These are phyloP conservation scores for Gymnothorax reevesii DNA, from an alignment of 2,797 vertebrate genomes.

Conservation along the genomic window DNA sequence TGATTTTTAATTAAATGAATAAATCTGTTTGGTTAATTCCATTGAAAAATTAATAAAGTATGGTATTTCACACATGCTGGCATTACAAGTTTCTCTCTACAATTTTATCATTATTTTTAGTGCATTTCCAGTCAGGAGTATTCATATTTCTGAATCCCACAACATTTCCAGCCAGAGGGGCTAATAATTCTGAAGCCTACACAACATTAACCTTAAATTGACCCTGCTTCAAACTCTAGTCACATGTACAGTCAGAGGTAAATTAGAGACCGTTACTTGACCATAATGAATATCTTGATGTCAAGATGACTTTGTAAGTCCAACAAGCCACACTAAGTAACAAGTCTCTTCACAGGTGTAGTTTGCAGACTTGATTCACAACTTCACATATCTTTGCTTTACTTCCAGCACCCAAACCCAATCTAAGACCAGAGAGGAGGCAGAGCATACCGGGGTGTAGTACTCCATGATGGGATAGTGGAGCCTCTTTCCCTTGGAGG, in stretches of 20 bases:
- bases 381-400: neutral
- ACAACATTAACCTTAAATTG: neutral
- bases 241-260: neutral
- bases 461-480: conserved; percentile 87
- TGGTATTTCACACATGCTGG: too few relatives aligned
- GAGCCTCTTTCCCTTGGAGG: conserved; percentile 81
- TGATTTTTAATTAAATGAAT: too few relatives aligned
- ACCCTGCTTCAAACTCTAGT: neutral
- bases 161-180: too few relatives aligned
- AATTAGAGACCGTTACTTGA: neutral
- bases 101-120: too few relatives aligned
- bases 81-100: too few relatives aligned
- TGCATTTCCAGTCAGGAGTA: too few relatives aligned
- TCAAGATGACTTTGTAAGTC: neutral
- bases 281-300: neutral
- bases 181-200: neutral
- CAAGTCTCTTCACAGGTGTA: neutral
- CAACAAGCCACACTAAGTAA: neutral
- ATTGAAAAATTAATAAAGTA: too few relatives aligned
- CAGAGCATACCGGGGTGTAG: conserved; percentile 70
- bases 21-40: too few relatives aligned
- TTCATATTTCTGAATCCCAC: too few relatives aligned
- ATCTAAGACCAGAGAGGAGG: neutral
- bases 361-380: neutral
- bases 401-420: neutral